A percentile compares a stretch with the other conserved stretches of the same genome.
Evolutionary conservation across 2,888 invertebrate genomes (phyloP).

Genomic region (Tetanocera ferruginea): DNA sequence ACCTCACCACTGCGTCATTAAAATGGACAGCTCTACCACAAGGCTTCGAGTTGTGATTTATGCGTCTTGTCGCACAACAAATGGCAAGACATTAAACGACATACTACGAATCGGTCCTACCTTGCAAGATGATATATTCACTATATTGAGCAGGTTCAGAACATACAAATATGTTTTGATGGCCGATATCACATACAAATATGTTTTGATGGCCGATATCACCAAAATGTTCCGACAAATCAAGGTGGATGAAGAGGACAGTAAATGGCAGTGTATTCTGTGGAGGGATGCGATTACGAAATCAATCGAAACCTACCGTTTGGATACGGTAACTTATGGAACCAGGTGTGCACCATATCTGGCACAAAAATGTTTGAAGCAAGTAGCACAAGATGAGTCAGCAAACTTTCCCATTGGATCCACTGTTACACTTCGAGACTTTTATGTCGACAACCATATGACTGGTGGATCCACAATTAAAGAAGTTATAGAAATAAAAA

Average conservation of each 20-base stretch:
- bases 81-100: constrained; percentile 36
- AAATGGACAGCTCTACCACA: constrained; percentile 35
- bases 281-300: not conserved
- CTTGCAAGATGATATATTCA: constrained; percentile 22
- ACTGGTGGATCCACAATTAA: no score
- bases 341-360: no score
- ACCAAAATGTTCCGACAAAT: constrained; percentile 28
- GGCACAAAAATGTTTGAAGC: no score
- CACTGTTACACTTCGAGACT: no score
- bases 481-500: no score
- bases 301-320: no score
- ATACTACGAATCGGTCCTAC: constrained; percentile 32
- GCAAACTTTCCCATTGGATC: no score
- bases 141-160: constrained; percentile 3
- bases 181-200: constrained; percentile 12
- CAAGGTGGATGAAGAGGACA: not conserved
- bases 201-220: no score
- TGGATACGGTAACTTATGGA: no score
- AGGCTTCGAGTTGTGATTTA: constrained; percentile 40
- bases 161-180: constrained; percentile 5
- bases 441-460: no score
- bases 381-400: no score
- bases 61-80: constrained; percentile 29
- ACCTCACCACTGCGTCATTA: constrained; percentile 39
- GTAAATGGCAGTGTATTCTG: not conserved